Evolutionary conservation across 2,797 vertebrate genomes (phyloP).

Genomic region (Varecia variegata): DNA sequence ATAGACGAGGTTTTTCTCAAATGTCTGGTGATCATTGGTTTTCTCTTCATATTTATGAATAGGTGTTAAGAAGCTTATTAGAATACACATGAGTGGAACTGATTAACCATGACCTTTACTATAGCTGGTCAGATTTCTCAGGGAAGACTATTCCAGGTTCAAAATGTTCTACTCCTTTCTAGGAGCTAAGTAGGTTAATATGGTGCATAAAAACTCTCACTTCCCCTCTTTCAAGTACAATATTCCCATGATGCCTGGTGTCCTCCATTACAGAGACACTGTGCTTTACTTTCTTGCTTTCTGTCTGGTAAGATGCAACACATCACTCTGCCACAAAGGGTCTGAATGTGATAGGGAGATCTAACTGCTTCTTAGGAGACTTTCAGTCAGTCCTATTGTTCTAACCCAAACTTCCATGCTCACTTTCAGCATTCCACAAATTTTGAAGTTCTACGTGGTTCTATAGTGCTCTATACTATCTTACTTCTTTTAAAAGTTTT

Average conservation of each 20-base stretch:
- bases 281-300: not conserved
- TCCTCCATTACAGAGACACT: not conserved
- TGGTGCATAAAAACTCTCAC: not conserved
- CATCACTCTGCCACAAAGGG: not conserved
- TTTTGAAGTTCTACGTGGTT: not conserved
- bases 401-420: not conserved
- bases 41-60: not conserved
- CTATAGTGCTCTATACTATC: not conserved
- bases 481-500: not conserved
- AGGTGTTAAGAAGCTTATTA: not conserved
- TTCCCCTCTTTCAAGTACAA: not conserved
- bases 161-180: not conserved
- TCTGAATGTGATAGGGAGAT: not conserved
- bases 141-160: not conserved
- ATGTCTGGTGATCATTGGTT: not conserved
- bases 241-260: not conserved
- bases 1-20: not conserved
- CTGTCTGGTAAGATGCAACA: not conserved
- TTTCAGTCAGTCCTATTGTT: not conserved
- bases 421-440: not conserved
- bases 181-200: not conserved
- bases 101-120: not conserved
- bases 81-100: not conserved
- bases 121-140: not conserved
- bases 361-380: not conserved